A percentile compares a stretch with the other conserved stretches of the same genome.
These are phyloP conservation scores for Pemphredon lugubris DNA, from an alignment of 2,888 invertebrate genomes.

Conservation along the genomic window DNA sequence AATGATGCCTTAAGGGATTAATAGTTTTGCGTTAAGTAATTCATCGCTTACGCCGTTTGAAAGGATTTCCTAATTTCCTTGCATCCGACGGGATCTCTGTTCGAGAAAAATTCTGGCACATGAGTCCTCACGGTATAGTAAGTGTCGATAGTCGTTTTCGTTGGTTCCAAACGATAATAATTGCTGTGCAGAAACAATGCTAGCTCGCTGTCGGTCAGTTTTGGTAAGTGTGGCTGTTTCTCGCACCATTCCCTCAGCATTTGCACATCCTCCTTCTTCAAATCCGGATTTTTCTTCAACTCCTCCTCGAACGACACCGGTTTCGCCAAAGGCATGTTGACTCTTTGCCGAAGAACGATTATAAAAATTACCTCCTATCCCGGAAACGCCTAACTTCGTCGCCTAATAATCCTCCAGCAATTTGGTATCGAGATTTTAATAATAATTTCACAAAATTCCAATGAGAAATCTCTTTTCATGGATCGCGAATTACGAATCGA, in stretches of 20 bases:
- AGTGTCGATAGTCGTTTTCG: constrained; percentile 87
- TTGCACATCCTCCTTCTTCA: constrained; percentile 85
- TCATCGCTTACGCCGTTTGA: constrained; percentile 82
- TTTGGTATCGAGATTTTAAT: background rate
- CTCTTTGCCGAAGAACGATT: background rate
- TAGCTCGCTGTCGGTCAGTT: constrained; percentile 83
- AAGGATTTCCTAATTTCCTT: constrained; percentile 81
- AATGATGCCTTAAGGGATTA: no score
- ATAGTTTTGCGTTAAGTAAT: no score
- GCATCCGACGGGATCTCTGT: constrained; percentile 81
- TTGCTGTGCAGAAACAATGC: constrained; percentile 88
- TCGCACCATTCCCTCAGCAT: constrained; percentile 85
- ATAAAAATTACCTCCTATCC: background rate
- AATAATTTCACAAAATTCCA: no score
- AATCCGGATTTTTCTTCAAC: constrained; percentile 84
- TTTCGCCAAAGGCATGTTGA: constrained; percentile 36
- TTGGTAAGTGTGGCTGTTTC: constrained; percentile 87
- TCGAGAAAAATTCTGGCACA: constrained; percentile 80
- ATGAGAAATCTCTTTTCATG: no score
- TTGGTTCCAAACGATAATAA: constrained; percentile 85
- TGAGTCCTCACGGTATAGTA: constrained; percentile 86
- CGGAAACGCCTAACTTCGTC: background rate
- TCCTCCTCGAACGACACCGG: constrained; percentile 82
- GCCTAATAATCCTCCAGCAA: background rate
- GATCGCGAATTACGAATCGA: no score